A percentile compares a stretch with the other conserved stretches of the same genome.
phyloP scores from a whole-genome alignment of 2,797 vertebrate genomes.

The Ctenochaetus hawaiiensis region DNA sequence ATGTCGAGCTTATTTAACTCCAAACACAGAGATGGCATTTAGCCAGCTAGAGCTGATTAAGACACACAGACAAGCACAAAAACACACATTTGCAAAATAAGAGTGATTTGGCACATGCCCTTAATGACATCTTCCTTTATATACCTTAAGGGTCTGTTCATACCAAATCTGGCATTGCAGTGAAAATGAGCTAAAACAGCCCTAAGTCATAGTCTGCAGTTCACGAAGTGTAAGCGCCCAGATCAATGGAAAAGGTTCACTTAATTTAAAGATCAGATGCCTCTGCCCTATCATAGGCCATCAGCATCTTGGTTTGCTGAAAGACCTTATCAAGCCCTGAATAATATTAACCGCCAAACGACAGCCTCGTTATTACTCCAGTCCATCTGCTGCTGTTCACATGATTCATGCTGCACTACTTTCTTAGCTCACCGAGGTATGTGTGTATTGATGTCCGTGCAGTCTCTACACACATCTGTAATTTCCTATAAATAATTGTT shows the following conservation, averaged over 20 bases:
- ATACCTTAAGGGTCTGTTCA: not conserved
- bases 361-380: conserved; percentile 31
- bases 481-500: conserved; percentile 7
- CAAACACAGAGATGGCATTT: conserved; percentile 53
- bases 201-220: not conserved
- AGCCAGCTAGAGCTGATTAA: conserved; percentile 37
- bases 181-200: not conserved
- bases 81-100: not conserved
- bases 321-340: conserved; percentile 22
- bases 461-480: not conserved
- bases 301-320: conserved; percentile 1
- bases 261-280: conserved; percentile 21
- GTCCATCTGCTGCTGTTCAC: conserved; percentile 41
- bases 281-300: not conserved
- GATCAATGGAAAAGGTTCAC: not conserved
- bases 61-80: conserved; percentile 21
- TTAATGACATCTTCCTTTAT: conserved; percentile 17
- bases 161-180: too few relatives aligned
- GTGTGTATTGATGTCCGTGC: not conserved
- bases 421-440: conserved; percentile 1
- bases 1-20: conserved; percentile 50
- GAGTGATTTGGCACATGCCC: not conserved
- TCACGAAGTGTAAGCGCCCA: not conserved
- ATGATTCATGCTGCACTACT: conserved; percentile 12
- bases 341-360: conserved; percentile 34